Evolutionary conservation across 2,797 vertebrate species (phyloP).

Genomic region (Enteromius afrohamiltoni): DNA sequence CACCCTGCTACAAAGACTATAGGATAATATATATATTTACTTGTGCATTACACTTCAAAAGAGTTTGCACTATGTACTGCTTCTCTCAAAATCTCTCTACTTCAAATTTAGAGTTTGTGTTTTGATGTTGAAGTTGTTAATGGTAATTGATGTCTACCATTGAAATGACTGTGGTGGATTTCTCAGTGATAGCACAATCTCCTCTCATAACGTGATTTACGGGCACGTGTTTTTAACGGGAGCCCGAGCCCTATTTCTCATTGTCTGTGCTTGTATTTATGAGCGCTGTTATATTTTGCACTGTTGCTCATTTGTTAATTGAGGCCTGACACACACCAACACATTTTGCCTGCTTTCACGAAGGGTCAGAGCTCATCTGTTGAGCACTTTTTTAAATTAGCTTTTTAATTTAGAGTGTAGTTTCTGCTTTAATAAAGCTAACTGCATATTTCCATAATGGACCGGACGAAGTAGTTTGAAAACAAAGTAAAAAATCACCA

Average conservation of each 20-base stretch:
- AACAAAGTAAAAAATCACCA: background rate
- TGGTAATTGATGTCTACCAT: too few species aligned
- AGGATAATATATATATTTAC: too few species aligned
- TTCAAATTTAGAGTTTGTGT: too few species aligned
- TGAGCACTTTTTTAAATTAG: constrained; percentile 57
- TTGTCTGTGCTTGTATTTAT: constrained; percentile 62
- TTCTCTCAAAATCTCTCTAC: too few species aligned
- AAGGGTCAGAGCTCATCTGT: constrained; percentile 46
- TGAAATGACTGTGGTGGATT: background rate
- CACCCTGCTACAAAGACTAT: too few species aligned
- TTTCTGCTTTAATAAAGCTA: constrained; percentile 12
- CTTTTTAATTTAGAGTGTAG: constrained; percentile 44
- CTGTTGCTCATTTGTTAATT: constrained; percentile 63
- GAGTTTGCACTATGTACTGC: too few species aligned
- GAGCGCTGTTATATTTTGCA: constrained; percentile 45
- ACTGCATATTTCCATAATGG: constrained; percentile 23
- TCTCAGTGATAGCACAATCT: background rate
- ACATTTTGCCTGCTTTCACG: constrained; percentile 37
- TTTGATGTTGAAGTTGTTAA: too few species aligned
- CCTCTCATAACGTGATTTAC: constrained; percentile 52
- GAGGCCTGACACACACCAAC: constrained; percentile 56
- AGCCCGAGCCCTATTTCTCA: constrained; percentile 58
- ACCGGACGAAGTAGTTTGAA: background rate
- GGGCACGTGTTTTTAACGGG: constrained; percentile 31
- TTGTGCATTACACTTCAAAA: too few species aligned